Percentiles rank a stretch among this genome's conserved stretches.
These are phyloP conservation scores for Rana temporaria DNA, from an alignment of 2,113 vertebrate species.

Conservation along the genomic window DNA sequence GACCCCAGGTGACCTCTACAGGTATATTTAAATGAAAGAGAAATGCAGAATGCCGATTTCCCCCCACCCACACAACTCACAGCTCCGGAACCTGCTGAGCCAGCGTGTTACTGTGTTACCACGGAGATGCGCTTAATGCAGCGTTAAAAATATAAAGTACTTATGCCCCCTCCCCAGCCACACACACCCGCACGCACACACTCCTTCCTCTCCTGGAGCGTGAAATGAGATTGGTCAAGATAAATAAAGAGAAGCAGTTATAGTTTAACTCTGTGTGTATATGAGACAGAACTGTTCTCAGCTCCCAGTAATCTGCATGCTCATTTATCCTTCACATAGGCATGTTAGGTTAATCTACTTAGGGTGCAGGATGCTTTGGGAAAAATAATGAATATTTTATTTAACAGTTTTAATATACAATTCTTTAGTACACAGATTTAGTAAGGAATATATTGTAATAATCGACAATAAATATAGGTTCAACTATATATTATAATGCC, in stretches of 20 bases:
- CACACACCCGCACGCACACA: conserved; percentile 62
- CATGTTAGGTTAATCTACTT: too few species aligned
- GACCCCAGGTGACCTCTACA: conserved; percentile 54
- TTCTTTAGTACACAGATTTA: too few species aligned
- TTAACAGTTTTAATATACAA: too few species aligned
- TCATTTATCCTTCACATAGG: not conserved
- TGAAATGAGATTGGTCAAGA: conserved; percentile 77
- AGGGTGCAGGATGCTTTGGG: too few species aligned
- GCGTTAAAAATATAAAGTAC: conserved; percentile 74
- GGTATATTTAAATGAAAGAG: conserved; percentile 49
- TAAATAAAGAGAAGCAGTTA: conserved; percentile 72
- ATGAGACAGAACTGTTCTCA: conserved; percentile 70
- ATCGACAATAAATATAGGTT: too few species aligned
- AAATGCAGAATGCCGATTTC: conserved; percentile 49
- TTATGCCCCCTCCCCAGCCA: conserved; percentile 68
- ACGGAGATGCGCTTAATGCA: conserved; percentile 75
- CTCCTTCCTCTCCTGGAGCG: conserved; percentile 71
- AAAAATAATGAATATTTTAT: too few species aligned
- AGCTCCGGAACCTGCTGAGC: conserved; percentile 69
- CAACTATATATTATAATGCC: too few species aligned
- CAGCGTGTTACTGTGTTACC: conserved; percentile 72
- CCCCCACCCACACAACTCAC: conserved; percentile 63
- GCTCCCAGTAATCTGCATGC: conserved; percentile 58
- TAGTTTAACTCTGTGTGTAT: conserved; percentile 69
- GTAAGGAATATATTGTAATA: too few species aligned